phyloP scores from a whole-genome alignment of 2,797 vertebrate species.

The Hyperoplus lanceolatus region DNA sequence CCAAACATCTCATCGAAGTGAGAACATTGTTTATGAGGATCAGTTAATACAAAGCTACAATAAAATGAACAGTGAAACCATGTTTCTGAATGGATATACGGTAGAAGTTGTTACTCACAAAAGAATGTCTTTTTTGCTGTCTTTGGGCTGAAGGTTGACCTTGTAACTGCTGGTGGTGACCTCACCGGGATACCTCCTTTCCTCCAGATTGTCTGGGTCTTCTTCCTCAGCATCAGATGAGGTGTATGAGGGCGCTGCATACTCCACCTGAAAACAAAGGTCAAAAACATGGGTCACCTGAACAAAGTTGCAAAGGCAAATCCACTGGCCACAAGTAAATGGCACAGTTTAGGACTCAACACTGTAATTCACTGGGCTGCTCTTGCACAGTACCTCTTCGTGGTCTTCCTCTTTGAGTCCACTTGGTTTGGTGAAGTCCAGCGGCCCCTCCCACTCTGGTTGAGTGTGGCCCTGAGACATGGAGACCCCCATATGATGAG shows the following conservation, averaged over 20 bases:
- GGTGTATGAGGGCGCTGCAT: conserved; percentile 92
- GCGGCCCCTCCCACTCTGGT: conserved; percentile 94
- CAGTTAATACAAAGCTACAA: background rate
- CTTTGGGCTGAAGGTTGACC: conserved; percentile 96
- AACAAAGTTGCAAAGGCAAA: background rate
- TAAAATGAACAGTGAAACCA: background rate
- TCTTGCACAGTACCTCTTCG: conserved; percentile 87
- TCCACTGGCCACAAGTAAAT: background rate
- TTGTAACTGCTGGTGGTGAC: conserved; percentile 96
- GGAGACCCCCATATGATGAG: conserved; percentile 81
- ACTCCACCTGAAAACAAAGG: conserved; percentile 87
- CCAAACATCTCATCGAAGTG: background rate
- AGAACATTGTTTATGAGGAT: background rate
- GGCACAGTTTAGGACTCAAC: background rate
- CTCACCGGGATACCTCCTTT: conserved; percentile 96
- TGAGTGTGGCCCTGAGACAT: conserved; percentile 91
- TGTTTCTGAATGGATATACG: background rate
- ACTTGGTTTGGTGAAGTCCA: conserved; percentile 96
- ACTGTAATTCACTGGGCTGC: background rate
- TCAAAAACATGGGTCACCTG: too few species aligned
- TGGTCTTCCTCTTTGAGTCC: conserved; percentile 92
- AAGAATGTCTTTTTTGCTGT: conserved; percentile 97
- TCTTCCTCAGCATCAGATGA: conserved; percentile 97
- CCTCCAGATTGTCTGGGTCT: conserved; percentile 93
- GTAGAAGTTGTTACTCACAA: conserved; percentile 87